Conservation (phyloP, 2,113 vertebrate genomes). For the Stegostoma tigrinum region DNA sequence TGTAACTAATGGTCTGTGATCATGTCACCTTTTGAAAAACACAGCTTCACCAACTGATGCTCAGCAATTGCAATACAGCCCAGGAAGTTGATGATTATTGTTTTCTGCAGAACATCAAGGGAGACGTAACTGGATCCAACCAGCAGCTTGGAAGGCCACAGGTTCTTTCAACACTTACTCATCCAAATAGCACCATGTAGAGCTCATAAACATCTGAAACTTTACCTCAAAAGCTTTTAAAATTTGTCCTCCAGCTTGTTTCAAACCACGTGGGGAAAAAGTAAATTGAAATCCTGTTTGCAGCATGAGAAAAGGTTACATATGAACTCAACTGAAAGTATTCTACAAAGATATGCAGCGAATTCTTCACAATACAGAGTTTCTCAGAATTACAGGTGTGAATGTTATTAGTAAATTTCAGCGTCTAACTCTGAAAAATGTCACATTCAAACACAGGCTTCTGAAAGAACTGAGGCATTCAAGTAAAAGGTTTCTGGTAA, state of each 20-base stretch:
- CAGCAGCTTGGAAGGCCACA: neutral
- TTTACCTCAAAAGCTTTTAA: conserved; percentile 26
- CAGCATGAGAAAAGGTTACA: conserved; percentile 8
- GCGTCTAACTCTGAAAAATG: neutral
- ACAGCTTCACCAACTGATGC: neutral
- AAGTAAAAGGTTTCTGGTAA: neutral
- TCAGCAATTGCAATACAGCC: neutral
- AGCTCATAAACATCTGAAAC: conserved; percentile 12
- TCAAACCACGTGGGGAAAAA: conserved; percentile 18
- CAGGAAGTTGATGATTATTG: neutral
- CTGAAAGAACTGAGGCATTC: neutral
- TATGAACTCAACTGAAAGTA: neutral
- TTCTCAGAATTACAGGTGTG: neutral
- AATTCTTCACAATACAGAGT: neutral
- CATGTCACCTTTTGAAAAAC: neutral
- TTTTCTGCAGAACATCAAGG: conserved; percentile 23
- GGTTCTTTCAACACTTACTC: conserved; percentile 29
- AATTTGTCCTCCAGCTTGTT: conserved; percentile 1
- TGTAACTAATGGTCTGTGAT: conserved; percentile 8
- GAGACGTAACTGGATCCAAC: conserved; percentile 23
- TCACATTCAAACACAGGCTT: neutral
- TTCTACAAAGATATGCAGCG: neutral
- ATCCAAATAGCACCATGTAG: neutral
- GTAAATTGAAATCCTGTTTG: neutral
- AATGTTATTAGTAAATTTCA: neutral